Conservation (phyloP, 2,797 vertebrate species). For the Siniperca scherzeri region DNA sequence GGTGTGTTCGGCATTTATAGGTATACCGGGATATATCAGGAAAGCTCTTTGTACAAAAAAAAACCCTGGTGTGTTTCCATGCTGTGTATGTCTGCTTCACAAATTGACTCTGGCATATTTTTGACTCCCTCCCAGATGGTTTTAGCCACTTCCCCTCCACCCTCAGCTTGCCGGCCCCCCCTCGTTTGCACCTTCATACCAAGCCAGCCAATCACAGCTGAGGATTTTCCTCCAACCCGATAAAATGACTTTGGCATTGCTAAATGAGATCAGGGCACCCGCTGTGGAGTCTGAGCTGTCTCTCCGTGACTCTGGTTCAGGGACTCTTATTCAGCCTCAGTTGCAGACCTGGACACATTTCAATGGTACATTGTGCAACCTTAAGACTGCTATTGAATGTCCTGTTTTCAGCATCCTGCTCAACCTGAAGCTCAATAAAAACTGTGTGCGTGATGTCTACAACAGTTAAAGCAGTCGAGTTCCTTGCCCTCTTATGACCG, state of each 20-base stretch:
- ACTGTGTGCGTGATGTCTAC: conserved; percentile 47
- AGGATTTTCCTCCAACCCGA: conserved; percentile 47
- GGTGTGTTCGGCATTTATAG: conserved; percentile 51
- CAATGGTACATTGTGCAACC: conserved; percentile 68
- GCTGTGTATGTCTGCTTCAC: conserved; percentile 60
- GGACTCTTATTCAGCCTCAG: conserved; percentile 72
- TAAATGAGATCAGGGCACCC: conserved; percentile 56
- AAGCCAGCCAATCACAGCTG: conserved; percentile 48
- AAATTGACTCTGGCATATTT: conserved; percentile 43
- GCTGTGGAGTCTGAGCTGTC: conserved; percentile 60
- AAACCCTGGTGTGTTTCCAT: conserved; percentile 62
- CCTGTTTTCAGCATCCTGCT: conserved; percentile 60
- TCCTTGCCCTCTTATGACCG: conserved; percentile 23
- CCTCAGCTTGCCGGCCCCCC: neutral
- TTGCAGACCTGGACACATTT: conserved; percentile 66
- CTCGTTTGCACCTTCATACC: conserved; percentile 20
- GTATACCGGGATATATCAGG: conserved; percentile 21
- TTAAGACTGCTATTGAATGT: conserved; percentile 75
- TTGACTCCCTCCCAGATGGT: conserved; percentile 23
- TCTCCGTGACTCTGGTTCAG: conserved; percentile 70
- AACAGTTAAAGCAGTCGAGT: conserved; percentile 22
- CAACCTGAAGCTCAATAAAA: conserved; percentile 58
- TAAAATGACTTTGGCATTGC: conserved; percentile 55
- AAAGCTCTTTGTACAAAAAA: conserved; percentile 18
- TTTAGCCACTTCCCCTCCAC: conserved; percentile 8